Evolutionary conservation across 2,888 invertebrate species (phyloP), one percentile per base, ranked within the genome.

Genomic region (Spialia ferax): DNA sequence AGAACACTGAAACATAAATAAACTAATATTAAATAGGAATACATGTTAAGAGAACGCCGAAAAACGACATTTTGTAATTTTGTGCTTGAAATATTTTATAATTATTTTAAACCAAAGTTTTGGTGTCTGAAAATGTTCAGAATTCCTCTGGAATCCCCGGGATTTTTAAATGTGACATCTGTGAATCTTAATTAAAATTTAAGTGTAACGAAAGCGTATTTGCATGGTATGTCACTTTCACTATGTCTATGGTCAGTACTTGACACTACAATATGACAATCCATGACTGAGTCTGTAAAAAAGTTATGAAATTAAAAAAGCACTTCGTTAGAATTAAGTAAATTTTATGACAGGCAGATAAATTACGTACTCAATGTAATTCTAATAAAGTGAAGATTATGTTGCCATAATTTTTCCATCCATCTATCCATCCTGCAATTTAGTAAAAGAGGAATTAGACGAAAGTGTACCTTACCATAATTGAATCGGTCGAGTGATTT

Each of bases 1-100:
- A 69, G 22, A 57, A 68, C 22, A 61, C 73, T 73, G 69, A 57
- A 72, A 71, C 11, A 22, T 18, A 42, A 61, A 50, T 26, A 35
- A n/a, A 35, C 18, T 10, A 15, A 42, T 60, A 23, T 7, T n/a
- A n/a, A 45, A 18, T 15, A 15, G 1, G 18, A 45, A 15, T 0
- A 45, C 15, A 45, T 6, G 6, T 26, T 6, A 26, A 13, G 42
- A 1, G 8, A 7, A 5, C 5, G 26, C 7, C 6, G 8, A 7
- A 29, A 29, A 29, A 29, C 6, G 26, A 29, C 7, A 3, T 7
- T 7, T 29, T 6, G 29, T 35, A 35, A 35, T 35, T 35, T 35
- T 35, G 35, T 35, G 11, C 13, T 35, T 35, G 13, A 35, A 35
- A 35, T 1, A 29, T 29, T 29, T 29, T 29, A 29, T 29, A 7